A percentile compares a stretch with the other conserved stretches of the same genome.
Conservation (phyloP, 2,113 vertebrate genomes). For the Bambusicola thoracicus region DNA sequence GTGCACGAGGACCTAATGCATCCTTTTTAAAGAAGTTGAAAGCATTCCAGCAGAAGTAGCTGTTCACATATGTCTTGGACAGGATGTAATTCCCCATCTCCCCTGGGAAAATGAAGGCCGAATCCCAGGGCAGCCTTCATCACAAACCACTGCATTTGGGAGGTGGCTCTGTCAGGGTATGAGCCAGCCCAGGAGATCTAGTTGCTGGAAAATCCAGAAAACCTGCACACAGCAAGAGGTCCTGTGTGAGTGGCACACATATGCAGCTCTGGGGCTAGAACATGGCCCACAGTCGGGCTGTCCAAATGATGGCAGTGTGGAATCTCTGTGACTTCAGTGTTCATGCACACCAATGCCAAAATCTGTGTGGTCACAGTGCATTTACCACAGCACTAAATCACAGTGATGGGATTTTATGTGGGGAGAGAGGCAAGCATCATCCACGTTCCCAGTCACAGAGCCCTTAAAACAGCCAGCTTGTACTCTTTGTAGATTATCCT, state of each 20-base stretch:
- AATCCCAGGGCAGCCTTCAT: neutral
- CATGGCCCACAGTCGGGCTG: neutral
- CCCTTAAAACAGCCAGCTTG: neutral
- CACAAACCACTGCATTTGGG: neutral
- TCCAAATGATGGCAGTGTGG: neutral
- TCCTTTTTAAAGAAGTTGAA: conserved; percentile 13
- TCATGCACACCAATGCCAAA: neutral
- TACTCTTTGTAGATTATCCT: neutral
- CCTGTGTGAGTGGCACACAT: neutral
- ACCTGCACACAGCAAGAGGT: neutral
- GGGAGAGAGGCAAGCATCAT: neutral
- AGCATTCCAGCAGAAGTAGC: conserved; percentile 28
- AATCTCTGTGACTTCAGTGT: neutral
- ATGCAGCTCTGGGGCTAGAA: neutral
- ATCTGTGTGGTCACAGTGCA: neutral
- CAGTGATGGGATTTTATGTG: neutral
- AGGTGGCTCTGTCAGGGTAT: neutral
- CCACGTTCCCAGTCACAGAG: fast-evolving
- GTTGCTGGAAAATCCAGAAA: neutral
- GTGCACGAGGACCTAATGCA: neutral
- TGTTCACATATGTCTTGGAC: conserved; percentile 14
- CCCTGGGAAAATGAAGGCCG: conserved; percentile 1
- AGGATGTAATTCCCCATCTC: conserved; percentile 33
- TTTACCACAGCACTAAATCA: neutral
- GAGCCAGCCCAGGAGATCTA: neutral